Evolutionary conservation across 1,140 invertebrate genomes (phyloP).

Genomic region (Solen grandis): DNA sequence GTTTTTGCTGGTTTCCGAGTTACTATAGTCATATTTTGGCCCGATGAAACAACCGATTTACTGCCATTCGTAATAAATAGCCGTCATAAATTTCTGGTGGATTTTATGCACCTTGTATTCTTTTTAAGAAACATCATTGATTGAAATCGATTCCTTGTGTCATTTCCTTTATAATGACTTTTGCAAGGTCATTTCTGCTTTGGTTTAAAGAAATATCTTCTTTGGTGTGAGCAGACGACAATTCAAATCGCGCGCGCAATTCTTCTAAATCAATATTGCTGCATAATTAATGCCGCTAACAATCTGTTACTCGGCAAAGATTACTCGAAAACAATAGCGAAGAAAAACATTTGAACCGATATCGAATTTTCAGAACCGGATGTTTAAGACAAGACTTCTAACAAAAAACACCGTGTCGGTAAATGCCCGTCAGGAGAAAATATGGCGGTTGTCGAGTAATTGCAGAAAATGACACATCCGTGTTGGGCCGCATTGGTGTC

Average conservation of each 20-base stretch:
- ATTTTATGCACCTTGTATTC: slow-evolving; percentile 1
- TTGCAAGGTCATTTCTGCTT: slow-evolving; percentile 1
- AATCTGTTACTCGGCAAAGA: slow-evolving; percentile 5
- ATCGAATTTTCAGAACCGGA: slow-evolving; percentile 24
- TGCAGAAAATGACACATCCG: slow-evolving; percentile 17
- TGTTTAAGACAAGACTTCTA: slow-evolving; percentile 3
- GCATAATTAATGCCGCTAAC: slow-evolving; percentile 7
- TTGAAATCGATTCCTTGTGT: slow-evolving; percentile 8
- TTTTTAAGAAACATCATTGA: slow-evolving; percentile 9
- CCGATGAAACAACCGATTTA: too few relatives aligned
- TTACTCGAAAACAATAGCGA: slow-evolving; percentile 6
- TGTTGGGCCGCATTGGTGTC: too few relatives aligned
- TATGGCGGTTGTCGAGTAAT: slow-evolving; percentile 22
- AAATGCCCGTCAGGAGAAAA: slow-evolving; percentile 14
- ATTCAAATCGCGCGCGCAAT: not conserved
- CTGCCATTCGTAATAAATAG: too few relatives aligned
- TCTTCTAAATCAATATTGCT: not conserved
- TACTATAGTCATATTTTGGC: too few relatives aligned
- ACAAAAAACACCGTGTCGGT: slow-evolving; percentile 4
- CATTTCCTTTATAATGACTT: slow-evolving; percentile 25
- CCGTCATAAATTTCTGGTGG: too few relatives aligned
- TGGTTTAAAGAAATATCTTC: not conserved
- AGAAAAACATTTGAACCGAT: slow-evolving; percentile 13
- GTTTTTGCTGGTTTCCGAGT: too few relatives aligned
- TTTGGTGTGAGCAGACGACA: not conserved